Conservation (phyloP, 2,797 vertebrate species). For the Diplodus sargus region DNA sequence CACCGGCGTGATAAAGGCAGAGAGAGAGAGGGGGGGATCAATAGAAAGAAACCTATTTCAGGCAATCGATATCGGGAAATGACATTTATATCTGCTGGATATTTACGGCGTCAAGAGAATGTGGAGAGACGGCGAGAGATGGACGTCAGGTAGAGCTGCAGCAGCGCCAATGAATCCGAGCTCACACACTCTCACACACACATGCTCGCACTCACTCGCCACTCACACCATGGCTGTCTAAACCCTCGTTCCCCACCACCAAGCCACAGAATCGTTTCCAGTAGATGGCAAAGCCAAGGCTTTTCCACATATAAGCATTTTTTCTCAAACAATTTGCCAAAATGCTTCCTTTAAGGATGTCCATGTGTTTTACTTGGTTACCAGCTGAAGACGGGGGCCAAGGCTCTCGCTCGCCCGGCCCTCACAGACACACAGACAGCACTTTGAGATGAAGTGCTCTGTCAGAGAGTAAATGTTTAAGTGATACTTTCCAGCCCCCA, state of each 20-base stretch:
- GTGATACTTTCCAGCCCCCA: slow-evolving; percentile 71
- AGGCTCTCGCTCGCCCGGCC: slow-evolving; percentile 21
- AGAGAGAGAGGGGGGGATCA: slow-evolving; percentile 49
- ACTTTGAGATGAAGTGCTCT: slow-evolving; percentile 71
- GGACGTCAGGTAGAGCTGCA: slow-evolving; percentile 39
- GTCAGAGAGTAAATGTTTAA: slow-evolving; percentile 64
- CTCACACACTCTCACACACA: slow-evolving; percentile 45
- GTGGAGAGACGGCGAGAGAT: neutral
- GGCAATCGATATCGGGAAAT: slow-evolving; percentile 72
- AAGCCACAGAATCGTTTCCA: slow-evolving; percentile 78
- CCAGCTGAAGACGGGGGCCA: slow-evolving; percentile 64
- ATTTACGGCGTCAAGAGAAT: slow-evolving; percentile 58
- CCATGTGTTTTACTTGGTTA: slow-evolving; percentile 82
- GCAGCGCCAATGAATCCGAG: slow-evolving; percentile 45
- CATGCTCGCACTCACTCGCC: slow-evolving; percentile 45
- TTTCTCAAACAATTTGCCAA: slow-evolving; percentile 80
- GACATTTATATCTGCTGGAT: slow-evolving; percentile 71
- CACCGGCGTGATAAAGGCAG: slow-evolving; percentile 66
- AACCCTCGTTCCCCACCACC: slow-evolving; percentile 68
- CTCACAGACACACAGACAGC: slow-evolving; percentile 62
- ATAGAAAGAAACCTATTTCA: slow-evolving; percentile 68
- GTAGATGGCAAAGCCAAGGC: slow-evolving; percentile 71
- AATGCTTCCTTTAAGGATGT: slow-evolving; percentile 84
- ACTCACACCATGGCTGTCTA: slow-evolving; percentile 66
- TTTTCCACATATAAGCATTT: slow-evolving; percentile 83